Evolutionary conservation across 1,140 invertebrate species (phyloP).

Genomic region (Asbolus verrucosus): DNA sequence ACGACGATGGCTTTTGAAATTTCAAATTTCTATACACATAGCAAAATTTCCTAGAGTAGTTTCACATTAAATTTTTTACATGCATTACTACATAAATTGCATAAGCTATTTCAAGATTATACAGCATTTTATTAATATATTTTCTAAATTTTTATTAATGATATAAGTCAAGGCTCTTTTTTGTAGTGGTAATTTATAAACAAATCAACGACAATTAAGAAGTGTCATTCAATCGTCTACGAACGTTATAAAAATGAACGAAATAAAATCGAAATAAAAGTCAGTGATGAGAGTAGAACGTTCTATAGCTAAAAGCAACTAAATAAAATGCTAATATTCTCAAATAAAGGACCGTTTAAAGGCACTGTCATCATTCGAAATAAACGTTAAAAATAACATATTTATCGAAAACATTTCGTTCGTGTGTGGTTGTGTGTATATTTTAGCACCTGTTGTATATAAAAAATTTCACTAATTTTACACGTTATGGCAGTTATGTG

Average conservation of each 20-base stretch:
- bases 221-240: neutral
- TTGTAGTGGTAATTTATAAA: conserved; percentile 3
- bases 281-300: conserved; percentile 10
- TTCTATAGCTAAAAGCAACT: conserved; percentile 29
- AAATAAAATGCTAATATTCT: conserved; percentile 29
- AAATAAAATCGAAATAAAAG: conserved; percentile 16
- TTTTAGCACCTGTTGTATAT: conserved; percentile 34
- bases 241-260: neutral
- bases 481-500: conserved; percentile 21
- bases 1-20: neutral
- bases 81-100: conserved; percentile 34
- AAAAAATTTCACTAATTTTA: conserved; percentile 24
- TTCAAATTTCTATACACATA: conserved; percentile 29
- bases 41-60: conserved; percentile 32
- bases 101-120: conserved; percentile 33
- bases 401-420: neutral
- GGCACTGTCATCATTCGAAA: conserved; percentile 28
- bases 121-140: conserved; percentile 37
- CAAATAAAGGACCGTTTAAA: conserved; percentile 25
- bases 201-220: too few species aligned
- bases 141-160: conserved; percentile 31
- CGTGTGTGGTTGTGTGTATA: conserved; percentile 20
- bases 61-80: conserved; percentile 38
- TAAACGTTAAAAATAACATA: neutral
- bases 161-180: conserved; percentile 29